These are phyloP conservation scores for Heterodera schachtii DNA, from an alignment of 1,140 invertebrate species.

Conservation along the genomic window DNA sequence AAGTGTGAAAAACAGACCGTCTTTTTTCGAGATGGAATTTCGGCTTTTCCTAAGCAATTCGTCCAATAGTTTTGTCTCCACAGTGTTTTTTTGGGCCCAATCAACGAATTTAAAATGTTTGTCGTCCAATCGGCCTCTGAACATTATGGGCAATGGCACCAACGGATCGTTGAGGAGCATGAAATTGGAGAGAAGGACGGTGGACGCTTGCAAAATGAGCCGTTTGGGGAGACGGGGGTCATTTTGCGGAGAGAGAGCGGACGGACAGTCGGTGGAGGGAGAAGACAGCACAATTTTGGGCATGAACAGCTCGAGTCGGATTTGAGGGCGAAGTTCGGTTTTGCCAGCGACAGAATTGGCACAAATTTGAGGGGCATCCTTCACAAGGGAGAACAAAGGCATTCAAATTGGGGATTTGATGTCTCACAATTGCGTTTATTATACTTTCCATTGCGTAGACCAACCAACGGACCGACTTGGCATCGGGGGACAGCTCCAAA, in stretches of 20 bases:
- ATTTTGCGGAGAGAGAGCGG: slow-evolving; percentile 1
- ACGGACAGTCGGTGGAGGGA: slow-evolving; percentile 1
- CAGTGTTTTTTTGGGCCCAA: neutral
- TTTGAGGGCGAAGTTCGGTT: slow-evolving; percentile 30
- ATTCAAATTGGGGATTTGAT: slow-evolving; percentile 5
- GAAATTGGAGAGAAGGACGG: slow-evolving; percentile 31
- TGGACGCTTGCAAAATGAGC: slow-evolving; percentile 32
- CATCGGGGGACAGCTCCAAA: slow-evolving; percentile 53
- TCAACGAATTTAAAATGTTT: neutral
- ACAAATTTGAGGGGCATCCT: slow-evolving; percentile 31
- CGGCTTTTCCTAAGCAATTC: neutral
- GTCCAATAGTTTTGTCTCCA: neutral
- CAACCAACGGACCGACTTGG: slow-evolving; percentile 58
- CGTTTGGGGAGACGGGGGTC: slow-evolving; percentile 28
- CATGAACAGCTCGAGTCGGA: slow-evolving; percentile 52
- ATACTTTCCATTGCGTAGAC: slow-evolving; percentile 60
- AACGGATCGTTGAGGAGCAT: slow-evolving; percentile 22
- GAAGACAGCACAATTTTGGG: slow-evolving; percentile 38
- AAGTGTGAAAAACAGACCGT: neutral
- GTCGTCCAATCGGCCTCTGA: neutral
- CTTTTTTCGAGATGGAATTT: neutral
- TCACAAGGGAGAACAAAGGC: neutral
- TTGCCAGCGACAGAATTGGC: neutral
- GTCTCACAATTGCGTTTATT: slow-evolving; percentile 46
- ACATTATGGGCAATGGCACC: slow-evolving; percentile 3